phyloP scores from a whole-genome alignment of 2,797 vertebrate species.

The Ispidina lecontei region DNA sequence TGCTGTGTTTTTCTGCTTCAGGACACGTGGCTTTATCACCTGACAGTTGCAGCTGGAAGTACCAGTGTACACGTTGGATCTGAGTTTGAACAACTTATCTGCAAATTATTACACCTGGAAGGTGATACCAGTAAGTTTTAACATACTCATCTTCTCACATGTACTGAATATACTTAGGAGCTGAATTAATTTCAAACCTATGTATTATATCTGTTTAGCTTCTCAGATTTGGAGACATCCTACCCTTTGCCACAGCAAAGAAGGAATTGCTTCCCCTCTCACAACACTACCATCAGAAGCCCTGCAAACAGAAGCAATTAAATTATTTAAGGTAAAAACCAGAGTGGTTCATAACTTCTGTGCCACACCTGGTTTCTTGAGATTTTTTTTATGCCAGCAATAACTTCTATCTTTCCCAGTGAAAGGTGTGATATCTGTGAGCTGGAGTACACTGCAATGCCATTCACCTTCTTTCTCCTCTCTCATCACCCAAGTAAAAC shows the following conservation, averaged over 20 bases:
- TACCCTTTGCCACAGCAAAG: slow-evolving; percentile 92
- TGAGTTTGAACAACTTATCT: slow-evolving; percentile 94
- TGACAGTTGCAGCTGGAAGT: slow-evolving; percentile 90
- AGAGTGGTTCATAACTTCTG: background rate
- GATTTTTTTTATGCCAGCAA: background rate
- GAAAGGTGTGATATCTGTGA: background rate
- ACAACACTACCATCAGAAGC: slow-evolving; percentile 95
- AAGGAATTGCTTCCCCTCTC: slow-evolving; percentile 90
- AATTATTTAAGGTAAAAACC: slow-evolving; percentile 93
- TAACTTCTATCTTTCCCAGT: background rate
- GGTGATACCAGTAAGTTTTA: slow-evolving; percentile 88
- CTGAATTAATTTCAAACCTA: background rate
- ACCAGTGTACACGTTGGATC: slow-evolving; percentile 89
- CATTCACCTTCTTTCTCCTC: background rate
- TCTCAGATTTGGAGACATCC: slow-evolving; percentile 94
- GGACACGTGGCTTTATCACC: slow-evolving; percentile 95
- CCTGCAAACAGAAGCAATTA: slow-evolving; percentile 95
- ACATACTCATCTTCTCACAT: background rate
- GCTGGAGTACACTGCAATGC: background rate
- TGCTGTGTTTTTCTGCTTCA: slow-evolving; percentile 65
- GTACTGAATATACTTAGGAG: background rate
- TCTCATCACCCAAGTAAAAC: background rate
- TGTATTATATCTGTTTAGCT: slow-evolving; percentile 72
- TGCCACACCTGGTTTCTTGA: background rate
- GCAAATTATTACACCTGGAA: slow-evolving; percentile 89